Conservation (phyloP, 2,797 vertebrate species). For the Gouania willdenowi region DNA sequence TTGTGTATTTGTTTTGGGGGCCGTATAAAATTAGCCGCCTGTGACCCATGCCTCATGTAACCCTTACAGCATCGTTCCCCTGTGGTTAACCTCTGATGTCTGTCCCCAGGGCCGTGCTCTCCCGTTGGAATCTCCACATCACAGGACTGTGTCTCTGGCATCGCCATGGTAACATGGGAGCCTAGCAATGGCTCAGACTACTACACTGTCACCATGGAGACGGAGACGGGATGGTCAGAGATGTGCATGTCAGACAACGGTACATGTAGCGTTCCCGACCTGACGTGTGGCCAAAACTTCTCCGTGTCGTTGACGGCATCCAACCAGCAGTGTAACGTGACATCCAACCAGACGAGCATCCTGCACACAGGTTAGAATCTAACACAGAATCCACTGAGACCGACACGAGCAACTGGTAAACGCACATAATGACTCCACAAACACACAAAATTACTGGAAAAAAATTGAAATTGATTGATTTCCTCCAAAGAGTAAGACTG, state of each 20-base stretch:
- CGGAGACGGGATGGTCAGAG: constrained; percentile 16
- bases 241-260: constrained; percentile 42
- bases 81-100: too few species aligned
- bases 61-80: too few species aligned
- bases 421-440: too few species aligned
- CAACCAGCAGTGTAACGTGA: constrained; percentile 52
- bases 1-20: too few species aligned
- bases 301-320: constrained; percentile 64
- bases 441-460: too few species aligned
- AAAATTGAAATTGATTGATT: too few species aligned
- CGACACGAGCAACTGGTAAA: too few species aligned
- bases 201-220: constrained; percentile 50
- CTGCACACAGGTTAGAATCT: constrained; percentile 57
- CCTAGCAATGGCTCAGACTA: constrained; percentile 38
- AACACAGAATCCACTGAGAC: too few species aligned
- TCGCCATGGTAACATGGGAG: constrained; percentile 52
- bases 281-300: constrained; percentile 66
- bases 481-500: too few species aligned
- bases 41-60: too few species aligned
- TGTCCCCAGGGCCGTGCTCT: constrained; percentile 63
- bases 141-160: constrained; percentile 54
- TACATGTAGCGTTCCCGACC: constrained; percentile 33
- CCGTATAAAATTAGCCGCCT: too few species aligned
- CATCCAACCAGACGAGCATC: constrained; percentile 4
- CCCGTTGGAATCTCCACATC: constrained; percentile 34